Base-by-base conservation (phyloP, 2,888 invertebrate genomes). In the Spisula subtruncata region DNA sequence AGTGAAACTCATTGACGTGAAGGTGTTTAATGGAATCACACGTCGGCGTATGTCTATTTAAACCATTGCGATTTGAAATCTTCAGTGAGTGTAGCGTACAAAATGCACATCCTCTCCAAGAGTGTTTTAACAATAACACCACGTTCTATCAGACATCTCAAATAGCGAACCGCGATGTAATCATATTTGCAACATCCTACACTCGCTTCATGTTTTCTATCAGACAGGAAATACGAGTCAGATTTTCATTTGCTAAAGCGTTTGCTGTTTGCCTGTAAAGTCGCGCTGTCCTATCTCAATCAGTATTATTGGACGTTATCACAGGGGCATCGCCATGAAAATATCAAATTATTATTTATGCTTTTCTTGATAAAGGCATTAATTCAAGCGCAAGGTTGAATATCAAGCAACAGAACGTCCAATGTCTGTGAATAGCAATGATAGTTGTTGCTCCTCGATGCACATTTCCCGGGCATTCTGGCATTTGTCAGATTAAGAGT, bases 301-400 rank as follows among this genome's bases (percentile, higher is more conserved):
- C 25, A 25, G 60, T n/a, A 66, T 66, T 25, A 66, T 25, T 51
- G 8, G 60, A 66, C 60, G 25, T 66, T 66, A n/a, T n/a, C 60
- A 25, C 12, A 25, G 60, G n/a, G 25, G 1, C 25, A 66, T 66
- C 60, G 60, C 60, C 60, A 66, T n/a, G 4, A 25, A 0, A 25
- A 5, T 66, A 66, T 66, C 60, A 66, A 25, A 66, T 66, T 66
- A 66, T 10, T 66, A 66, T 25, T 66, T 66, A 66, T 25, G 60
- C n/a, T 25, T 25, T 66, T 60, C 60, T 66, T 66, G 60, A 66
- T 25, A 66, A 66, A 66, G 60, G 6, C 25, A 66, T 66, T n/a
- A 66, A 66, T 66, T 66, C 60, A 66, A 10, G 60, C 25, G 25
- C n/a, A 4, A 5, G 12, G 60, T 66, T 25, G 25, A n/a, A 25